A percentile compares a stretch with the other conserved stretches of the same genome.
Evolutionary conservation across 2,113 vertebrate species (phyloP).

Genomic region (Nothobranchius furzeri): DNA sequence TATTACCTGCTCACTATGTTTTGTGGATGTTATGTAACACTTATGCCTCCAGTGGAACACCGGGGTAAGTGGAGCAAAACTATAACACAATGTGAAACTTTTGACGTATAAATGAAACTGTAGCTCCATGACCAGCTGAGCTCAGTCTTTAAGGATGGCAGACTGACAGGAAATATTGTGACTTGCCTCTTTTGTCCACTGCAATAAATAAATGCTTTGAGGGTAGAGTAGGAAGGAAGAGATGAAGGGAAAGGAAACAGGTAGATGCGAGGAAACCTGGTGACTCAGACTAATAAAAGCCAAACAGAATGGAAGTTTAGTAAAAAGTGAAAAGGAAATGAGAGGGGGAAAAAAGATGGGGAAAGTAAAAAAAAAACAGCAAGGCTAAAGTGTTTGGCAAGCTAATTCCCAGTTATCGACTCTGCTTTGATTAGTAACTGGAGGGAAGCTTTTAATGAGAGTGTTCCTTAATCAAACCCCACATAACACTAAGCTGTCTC

Average conservation of each 20-base stretch:
- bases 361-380: conserved; percentile 45
- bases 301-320: conserved; percentile 13
- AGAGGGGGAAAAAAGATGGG: neutral
- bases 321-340: conserved; percentile 1
- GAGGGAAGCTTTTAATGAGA: conserved; percentile 77
- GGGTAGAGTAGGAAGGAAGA: conserved; percentile 14
- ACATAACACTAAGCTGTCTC: conserved; percentile 56
- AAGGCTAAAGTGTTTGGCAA: conserved; percentile 58
- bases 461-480: conserved; percentile 71
- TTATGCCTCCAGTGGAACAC: too few relatives aligned
- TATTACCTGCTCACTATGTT: too few relatives aligned
- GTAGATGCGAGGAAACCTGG: neutral
- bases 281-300: neutral
- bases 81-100: conserved; percentile 15
- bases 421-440: conserved; percentile 73
- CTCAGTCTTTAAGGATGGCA: conserved; percentile 10
- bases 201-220: conserved; percentile 58
- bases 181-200: conserved; percentile 43
- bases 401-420: conserved; percentile 71
- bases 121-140: conserved; percentile 27
- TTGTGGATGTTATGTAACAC: too few relatives aligned
- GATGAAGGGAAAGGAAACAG: neutral
- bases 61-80: neutral
- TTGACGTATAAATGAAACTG: conserved; percentile 1
- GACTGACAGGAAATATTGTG: conserved; percentile 36